Conservation (phyloP, 1,140 invertebrate genomes). For the Saccostrea glomerata region DNA sequence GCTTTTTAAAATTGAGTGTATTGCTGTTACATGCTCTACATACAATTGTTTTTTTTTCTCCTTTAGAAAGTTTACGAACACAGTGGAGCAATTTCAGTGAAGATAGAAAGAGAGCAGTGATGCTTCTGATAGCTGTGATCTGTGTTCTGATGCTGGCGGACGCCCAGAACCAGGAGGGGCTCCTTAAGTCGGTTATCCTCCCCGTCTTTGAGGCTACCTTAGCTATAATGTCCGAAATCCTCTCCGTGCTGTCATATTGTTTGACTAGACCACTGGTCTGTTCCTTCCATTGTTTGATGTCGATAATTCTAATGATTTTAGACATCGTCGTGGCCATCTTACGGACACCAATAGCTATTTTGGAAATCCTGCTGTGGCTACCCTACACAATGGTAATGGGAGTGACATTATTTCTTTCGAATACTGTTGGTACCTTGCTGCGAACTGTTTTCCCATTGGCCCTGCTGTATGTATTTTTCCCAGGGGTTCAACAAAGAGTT, state of each 20-base stretch:
- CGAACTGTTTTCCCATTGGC: conserved; percentile 41
- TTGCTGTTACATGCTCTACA: too few species aligned
- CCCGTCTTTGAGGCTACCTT: conserved; percentile 48
- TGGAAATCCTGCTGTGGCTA: background rate
- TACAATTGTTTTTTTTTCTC: too few species aligned
- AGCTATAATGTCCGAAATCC: conserved; percentile 40
- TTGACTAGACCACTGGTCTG: conserved; percentile 44
- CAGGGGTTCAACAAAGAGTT: conserved; percentile 36
- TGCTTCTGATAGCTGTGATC: conserved; percentile 24
- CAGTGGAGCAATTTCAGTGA: conserved; percentile 50
- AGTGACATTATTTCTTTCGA: conserved; percentile 24
- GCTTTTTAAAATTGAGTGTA: too few species aligned
- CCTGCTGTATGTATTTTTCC: conserved; percentile 39
- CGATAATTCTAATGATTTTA: conserved; percentile 40
- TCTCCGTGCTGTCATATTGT: conserved; percentile 42
- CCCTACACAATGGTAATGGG: conserved; percentile 16
- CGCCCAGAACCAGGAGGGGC: conserved; percentile 44
- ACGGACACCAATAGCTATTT: conserved; percentile 21
- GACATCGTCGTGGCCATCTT: conserved; percentile 44
- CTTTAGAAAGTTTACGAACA: conserved; percentile 43
- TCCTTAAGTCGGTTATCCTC: conserved; percentile 48
- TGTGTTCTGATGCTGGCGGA: conserved; percentile 48
- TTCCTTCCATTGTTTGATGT: conserved; percentile 40
- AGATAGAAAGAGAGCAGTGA: conserved; percentile 46
- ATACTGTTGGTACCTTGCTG: conserved; percentile 21